Evolutionary conservation across 2,113 vertebrate genomes (phyloP).

Genomic region (Actinemys pallida): DNA sequence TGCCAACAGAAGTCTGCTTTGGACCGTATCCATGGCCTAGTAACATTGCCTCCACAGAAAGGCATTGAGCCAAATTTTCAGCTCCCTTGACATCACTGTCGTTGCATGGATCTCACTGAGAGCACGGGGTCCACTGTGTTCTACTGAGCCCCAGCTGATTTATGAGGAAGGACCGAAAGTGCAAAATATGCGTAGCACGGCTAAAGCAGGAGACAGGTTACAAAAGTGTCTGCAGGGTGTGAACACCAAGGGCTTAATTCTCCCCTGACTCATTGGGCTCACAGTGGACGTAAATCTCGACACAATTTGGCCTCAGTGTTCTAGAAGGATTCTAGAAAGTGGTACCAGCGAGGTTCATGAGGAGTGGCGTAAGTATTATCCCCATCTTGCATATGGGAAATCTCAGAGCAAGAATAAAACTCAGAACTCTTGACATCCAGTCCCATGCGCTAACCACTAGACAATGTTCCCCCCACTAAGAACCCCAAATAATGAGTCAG

Average conservation of each 20-base stretch:
- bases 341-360: conserved; percentile 34
- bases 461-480: background rate
- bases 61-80: background rate
- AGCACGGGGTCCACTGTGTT: background rate
- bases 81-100: background rate
- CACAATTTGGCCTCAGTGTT: conserved; percentile 40
- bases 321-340: conserved; percentile 22
- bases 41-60: background rate
- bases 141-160: background rate
- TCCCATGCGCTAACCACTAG: background rate
- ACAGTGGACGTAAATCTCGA: conserved; percentile 28
- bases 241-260: background rate
- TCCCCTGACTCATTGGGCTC: background rate
- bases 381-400: background rate
- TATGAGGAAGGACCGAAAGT: background rate
- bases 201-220: background rate
- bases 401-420: background rate
- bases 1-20: background rate
- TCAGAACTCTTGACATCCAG: background rate
- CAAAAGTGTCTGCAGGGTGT: background rate
- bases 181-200: background rate
- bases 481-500: background rate
- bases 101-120: background rate
- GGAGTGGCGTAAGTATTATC: background rate
- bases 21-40: background rate